Conservation (phyloP, 2,113 vertebrate genomes). For the Microcebus murinus region DNA sequence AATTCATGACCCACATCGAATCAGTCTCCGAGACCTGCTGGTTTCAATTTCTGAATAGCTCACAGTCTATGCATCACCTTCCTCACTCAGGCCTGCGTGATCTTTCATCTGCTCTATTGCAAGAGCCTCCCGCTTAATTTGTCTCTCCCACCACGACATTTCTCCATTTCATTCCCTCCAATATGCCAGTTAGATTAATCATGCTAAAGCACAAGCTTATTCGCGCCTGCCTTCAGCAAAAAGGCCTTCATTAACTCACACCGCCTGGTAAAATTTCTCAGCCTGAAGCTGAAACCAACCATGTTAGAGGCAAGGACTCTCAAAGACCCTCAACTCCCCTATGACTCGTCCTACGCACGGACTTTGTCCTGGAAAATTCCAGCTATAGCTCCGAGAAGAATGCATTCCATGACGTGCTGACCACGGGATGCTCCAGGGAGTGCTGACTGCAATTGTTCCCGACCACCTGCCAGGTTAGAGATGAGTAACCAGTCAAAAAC, state of each 20-base stretch:
- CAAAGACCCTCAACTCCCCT: too few relatives aligned
- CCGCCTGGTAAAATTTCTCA: background rate
- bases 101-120: background rate
- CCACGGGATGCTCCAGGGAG: too few relatives aligned
- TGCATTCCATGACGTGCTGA: too few relatives aligned
- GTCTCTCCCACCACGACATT: background rate
- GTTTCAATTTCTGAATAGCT: background rate
- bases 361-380: too few relatives aligned
- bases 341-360: too few relatives aligned
- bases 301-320: too few relatives aligned
- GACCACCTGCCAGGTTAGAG: too few relatives aligned
- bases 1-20: background rate
- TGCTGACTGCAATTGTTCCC: too few relatives aligned
- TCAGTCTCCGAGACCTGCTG: background rate
- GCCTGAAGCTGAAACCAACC: background rate
- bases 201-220: background rate
- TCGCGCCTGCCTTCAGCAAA: constrained; percentile 11
- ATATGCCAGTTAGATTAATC: background rate
- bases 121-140: background rate
- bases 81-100: background rate
- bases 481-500: too few relatives aligned
- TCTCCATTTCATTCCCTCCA: background rate
- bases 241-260: background rate
- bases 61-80: background rate
- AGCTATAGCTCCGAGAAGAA: too few relatives aligned